Evolutionary conservation across 2,888 invertebrate species (phyloP).

Genomic region (Unio pictorum): DNA sequence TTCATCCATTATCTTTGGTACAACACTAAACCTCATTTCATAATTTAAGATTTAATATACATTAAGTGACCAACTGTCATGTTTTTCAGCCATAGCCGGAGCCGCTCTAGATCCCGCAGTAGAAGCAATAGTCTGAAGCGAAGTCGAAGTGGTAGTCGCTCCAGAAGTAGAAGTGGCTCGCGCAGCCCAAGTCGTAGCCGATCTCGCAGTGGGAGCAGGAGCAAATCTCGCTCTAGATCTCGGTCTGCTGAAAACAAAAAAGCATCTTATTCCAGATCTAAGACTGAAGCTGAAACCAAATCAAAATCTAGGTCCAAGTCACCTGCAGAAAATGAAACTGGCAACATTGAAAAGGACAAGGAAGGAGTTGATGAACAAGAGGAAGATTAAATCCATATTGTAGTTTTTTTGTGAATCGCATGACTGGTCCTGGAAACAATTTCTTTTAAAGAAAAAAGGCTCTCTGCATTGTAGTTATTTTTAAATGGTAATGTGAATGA

Average conservation of each 20-base stretch:
- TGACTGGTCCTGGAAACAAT: too few species aligned
- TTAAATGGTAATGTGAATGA: too few species aligned
- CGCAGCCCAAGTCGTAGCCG: slow-evolving; percentile 22
- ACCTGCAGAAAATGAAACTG: slow-evolving; percentile 2
- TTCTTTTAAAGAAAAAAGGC: too few species aligned
- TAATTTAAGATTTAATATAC: too few species aligned
- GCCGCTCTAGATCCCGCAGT: slow-evolving; percentile 69
- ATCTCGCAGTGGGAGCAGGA: slow-evolving; percentile 19
- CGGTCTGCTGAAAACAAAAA: slow-evolving; percentile 21
- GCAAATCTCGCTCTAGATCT: slow-evolving; percentile 20
- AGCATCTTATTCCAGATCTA: slow-evolving; percentile 30
- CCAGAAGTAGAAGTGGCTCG: slow-evolving; percentile 19
- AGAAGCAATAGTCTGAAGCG: slow-evolving; percentile 26
- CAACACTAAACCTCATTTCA: too few species aligned
- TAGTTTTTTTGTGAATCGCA: too few species aligned
- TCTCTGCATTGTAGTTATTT: too few species aligned
- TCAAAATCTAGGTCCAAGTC: slow-evolving; percentile 37
- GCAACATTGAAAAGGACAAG: too few species aligned
- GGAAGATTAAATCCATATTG: too few species aligned
- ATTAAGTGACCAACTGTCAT: background rate
- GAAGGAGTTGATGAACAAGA: too few species aligned
- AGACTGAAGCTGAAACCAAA: slow-evolving; percentile 38
- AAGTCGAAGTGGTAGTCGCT: slow-evolving; percentile 21
- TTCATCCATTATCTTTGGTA: too few species aligned
- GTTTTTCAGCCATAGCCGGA: slow-evolving; percentile 70